Percentiles rank a stretch among this genome's conserved stretches.
Conservation (phyloP, 1,140 invertebrate species). For the Trichonephila inaurata region DNA sequence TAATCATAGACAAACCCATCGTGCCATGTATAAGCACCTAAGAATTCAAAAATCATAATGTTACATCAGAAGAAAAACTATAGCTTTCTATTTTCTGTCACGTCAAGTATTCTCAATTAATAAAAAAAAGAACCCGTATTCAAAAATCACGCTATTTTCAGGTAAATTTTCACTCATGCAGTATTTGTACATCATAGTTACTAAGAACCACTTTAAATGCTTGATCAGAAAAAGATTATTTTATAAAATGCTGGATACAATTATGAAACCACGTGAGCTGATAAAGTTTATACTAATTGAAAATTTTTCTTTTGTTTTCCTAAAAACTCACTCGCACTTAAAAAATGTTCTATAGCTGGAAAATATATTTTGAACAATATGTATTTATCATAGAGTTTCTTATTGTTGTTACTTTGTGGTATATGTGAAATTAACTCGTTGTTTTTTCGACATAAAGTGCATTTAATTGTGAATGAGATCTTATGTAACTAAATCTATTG, state of each 20-base stretch:
- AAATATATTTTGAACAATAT: not conserved
- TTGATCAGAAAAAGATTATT: not conserved
- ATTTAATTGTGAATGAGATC: slow-evolving; percentile 41
- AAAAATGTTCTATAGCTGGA: not conserved
- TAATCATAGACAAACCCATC: not conserved
- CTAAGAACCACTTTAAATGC: not conserved
- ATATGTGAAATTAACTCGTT: slow-evolving; percentile 6
- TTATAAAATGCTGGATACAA: slow-evolving; percentile 1
- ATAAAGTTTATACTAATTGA: not conserved
- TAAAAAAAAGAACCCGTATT: not conserved
- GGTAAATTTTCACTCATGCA: not conserved
- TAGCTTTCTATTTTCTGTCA: not conserved
- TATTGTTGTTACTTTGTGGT: not conserved
- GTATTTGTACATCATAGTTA: too few species aligned
- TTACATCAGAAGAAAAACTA: not conserved
- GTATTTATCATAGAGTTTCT: slow-evolving; percentile 15
- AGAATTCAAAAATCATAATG: not conserved
- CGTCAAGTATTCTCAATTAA: not conserved
- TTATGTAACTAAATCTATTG: not conserved
- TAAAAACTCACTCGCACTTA: not conserved
- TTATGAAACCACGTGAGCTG: not conserved
- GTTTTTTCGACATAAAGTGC: slow-evolving; percentile 8
- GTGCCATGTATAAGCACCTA: not conserved
- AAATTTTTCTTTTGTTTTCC: not conserved
- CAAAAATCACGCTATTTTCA: not conserved